Conservation (phyloP, 2,797 vertebrate genomes). For the Tapera naevia region DNA sequence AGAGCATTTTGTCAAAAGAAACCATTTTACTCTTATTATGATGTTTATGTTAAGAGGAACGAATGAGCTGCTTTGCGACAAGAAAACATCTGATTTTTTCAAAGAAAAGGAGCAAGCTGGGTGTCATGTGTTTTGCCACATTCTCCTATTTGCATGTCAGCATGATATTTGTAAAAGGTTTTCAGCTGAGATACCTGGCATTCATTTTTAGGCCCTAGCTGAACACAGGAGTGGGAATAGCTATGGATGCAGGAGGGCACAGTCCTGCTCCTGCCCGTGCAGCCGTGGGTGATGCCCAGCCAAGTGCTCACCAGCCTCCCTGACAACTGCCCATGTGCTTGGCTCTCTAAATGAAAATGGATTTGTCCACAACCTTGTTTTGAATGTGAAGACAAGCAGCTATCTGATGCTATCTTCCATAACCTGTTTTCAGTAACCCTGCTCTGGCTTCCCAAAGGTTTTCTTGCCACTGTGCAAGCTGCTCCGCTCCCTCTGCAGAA, state of each 20-base stretch:
- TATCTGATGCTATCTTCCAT: fast-evolving
- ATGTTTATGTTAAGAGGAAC: not conserved
- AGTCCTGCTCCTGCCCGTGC: fast-evolving
- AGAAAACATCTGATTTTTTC: not conserved
- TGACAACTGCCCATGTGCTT: fast-evolving
- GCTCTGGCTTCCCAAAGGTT: not conserved
- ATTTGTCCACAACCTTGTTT: not conserved
- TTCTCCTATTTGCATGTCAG: not conserved
- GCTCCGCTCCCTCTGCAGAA: not conserved
- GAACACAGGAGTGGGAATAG: not conserved
- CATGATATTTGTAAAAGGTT: not conserved
- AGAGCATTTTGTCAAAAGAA: not conserved
- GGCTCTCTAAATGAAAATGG: not conserved
- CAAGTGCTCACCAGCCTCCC: fast-evolving
- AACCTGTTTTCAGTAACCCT: not conserved
- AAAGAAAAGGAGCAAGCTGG: not conserved
- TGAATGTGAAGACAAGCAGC: fast-evolving
- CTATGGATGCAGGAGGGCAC: fast-evolving
- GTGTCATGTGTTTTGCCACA: not conserved
- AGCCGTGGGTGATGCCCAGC: fast-evolving
- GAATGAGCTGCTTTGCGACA: conserved; percentile 7
- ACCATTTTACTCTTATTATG: not conserved
- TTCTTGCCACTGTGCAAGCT: fast-evolving
- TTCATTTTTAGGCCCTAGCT: not conserved
- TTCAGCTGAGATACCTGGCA: not conserved